Evolutionary conservation across 2,797 vertebrate species (phyloP).

Genomic region (Rhodeus uyekii): DNA sequence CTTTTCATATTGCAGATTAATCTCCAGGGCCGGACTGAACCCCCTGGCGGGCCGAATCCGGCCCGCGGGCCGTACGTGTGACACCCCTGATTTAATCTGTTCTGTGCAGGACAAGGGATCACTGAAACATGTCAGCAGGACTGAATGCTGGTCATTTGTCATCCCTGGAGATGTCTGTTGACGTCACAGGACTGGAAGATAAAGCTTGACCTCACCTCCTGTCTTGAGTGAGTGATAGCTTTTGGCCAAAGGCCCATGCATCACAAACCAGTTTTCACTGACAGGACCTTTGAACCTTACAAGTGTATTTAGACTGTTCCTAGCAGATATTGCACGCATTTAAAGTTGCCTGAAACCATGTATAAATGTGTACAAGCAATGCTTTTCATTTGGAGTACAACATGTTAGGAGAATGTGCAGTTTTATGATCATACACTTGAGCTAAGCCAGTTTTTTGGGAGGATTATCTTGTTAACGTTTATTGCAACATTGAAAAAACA

Average conservation of each 20-base stretch:
- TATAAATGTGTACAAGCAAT: background rate
- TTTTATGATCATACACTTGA: background rate
- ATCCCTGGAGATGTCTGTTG: constrained; percentile 26
- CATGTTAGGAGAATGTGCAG: background rate
- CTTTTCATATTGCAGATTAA: too few species aligned
- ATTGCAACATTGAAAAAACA: background rate
- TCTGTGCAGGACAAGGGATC: background rate
- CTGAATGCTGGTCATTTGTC: constrained; percentile 32
- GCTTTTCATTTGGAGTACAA: background rate
- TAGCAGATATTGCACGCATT: background rate
- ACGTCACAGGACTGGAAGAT: constrained; percentile 44
- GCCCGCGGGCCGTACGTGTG: too few species aligned
- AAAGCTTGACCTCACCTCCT: constrained; percentile 41
- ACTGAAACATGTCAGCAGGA: constrained; percentile 18
- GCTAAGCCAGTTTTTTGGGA: background rate
- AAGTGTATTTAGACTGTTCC: background rate
- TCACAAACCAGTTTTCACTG: background rate
- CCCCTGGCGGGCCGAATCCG: too few species aligned
- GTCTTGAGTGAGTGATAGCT: background rate
- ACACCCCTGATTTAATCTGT: too few species aligned
- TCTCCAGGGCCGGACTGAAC: too few species aligned
- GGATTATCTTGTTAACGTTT: background rate
- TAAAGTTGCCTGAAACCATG: background rate
- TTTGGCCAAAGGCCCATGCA: background rate
- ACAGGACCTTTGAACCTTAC: background rate